Conservation (phyloP, 2,113 vertebrate species). For the Ceyx margarethae region DNA sequence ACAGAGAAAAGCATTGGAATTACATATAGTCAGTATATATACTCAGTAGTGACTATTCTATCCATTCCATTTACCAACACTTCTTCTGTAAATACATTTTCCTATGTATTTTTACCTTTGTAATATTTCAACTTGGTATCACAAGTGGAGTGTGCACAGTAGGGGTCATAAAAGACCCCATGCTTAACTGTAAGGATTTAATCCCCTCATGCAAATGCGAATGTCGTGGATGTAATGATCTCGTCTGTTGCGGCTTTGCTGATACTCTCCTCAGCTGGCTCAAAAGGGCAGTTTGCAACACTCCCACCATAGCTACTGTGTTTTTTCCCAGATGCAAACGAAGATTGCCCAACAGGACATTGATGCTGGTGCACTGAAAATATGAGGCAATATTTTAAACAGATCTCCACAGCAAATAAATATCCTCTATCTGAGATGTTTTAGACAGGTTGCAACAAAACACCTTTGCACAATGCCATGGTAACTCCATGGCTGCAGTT, state of each 20-base stretch:
- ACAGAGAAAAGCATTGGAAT: not conserved
- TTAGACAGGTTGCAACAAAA: conserved; percentile 36
- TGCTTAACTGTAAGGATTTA: not conserved
- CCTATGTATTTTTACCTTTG: not conserved
- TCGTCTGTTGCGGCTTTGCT: not conserved
- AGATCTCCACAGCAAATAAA: conserved; percentile 22
- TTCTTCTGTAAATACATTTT: not conserved
- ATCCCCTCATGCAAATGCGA: not conserved
- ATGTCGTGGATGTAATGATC: not conserved
- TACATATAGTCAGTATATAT: no score
- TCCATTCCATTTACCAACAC: not conserved
- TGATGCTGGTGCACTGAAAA: not conserved
- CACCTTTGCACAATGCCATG: not conserved
- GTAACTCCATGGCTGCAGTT: not conserved
- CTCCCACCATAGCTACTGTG: not conserved
- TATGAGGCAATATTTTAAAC: conserved; percentile 30
- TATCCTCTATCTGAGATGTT: not conserved
- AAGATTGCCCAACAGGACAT: not conserved
- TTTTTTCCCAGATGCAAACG: not conserved
- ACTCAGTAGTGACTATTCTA: no score
- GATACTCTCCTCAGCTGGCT: not conserved
- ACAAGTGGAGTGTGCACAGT: not conserved
- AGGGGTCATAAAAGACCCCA: not conserved
- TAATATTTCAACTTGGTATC: not conserved
- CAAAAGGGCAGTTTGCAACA: not conserved